A percentile compares a stretch with the other conserved stretches of the same genome.
These are phyloP conservation scores for Cryptotermes secundus DNA, from an alignment of 1,140 invertebrate genomes.

Conservation along the genomic window DNA sequence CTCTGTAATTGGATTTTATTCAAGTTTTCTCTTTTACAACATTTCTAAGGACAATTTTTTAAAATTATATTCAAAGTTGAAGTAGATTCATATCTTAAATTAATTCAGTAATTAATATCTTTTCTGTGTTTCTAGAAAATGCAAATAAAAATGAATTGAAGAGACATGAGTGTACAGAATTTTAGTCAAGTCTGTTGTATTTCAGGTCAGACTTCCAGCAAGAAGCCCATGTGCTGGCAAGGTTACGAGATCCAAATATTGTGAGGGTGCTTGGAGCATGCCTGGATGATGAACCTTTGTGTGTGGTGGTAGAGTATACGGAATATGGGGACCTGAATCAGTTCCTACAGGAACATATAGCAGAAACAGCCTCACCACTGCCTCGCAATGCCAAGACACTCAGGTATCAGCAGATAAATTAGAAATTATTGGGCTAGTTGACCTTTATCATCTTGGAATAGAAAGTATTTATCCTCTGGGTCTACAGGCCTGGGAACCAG, in stretches of 20 bases:
- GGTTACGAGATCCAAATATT: conserved; percentile 76
- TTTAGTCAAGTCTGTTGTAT: neutral
- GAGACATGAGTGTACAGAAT: no score
- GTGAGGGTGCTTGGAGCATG: conserved; percentile 76
- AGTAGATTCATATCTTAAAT: no score
- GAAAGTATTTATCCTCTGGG: no score
- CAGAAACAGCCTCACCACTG: conserved; percentile 61
- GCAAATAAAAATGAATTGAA: no score
- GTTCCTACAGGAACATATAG: conserved; percentile 74
- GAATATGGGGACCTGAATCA: conserved; percentile 72
- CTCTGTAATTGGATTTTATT: no score
- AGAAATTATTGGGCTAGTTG: neutral
- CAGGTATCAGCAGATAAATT: conserved; percentile 50
- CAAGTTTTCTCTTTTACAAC: no score
- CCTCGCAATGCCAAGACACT: conserved; percentile 59
- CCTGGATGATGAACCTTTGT: conserved; percentile 69
- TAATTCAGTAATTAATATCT: no score
- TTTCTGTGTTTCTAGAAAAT: no score
- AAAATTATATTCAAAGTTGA: no score
- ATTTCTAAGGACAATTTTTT: no score
- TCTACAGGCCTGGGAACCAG: no score
- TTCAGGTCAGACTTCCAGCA: conserved; percentile 60
- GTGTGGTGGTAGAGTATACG: conserved; percentile 65
- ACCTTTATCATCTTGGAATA: no score
- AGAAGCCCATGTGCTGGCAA: conserved; percentile 72